phyloP scores from a whole-genome alignment of 1,140 invertebrate species.

The Drosophila bipectinata region DNA sequence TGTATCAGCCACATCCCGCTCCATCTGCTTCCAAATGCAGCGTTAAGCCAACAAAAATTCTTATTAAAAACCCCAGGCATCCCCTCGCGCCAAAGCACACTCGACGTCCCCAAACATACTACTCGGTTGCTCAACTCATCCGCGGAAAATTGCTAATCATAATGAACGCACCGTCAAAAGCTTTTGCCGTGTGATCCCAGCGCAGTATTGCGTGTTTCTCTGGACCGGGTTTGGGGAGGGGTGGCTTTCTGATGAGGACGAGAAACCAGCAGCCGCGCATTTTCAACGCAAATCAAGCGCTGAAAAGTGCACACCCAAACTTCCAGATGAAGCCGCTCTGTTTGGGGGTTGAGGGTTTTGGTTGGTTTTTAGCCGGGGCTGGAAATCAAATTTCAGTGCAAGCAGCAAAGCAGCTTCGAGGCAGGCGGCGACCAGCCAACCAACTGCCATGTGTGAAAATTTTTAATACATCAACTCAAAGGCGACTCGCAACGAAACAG shows the following conservation, averaged over 20 bases:
- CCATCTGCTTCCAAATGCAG: slow-evolving; percentile 33
- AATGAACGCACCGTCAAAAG: slow-evolving; percentile 59
- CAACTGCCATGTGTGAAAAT: slow-evolving; percentile 80
- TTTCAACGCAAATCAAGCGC: slow-evolving; percentile 52
- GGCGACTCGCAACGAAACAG: slow-evolving; percentile 45
- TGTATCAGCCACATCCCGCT: slow-evolving; percentile 12
- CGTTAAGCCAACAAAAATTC: slow-evolving; percentile 49
- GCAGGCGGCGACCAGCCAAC: slow-evolving; percentile 32
- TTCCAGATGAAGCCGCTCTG: slow-evolving; percentile 15
- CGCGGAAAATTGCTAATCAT: slow-evolving; percentile 61
- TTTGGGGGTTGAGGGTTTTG: slow-evolving; percentile 2
- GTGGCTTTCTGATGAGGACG: background rate
- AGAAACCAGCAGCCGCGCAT: slow-evolving; percentile 29
- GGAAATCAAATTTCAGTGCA: slow-evolving; percentile 72
- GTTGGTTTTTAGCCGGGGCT: slow-evolving; percentile 7
- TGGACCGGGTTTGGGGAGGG: background rate
- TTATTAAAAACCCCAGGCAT: slow-evolving; percentile 51
- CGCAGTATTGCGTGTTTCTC: slow-evolving; percentile 4
- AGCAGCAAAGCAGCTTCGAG: slow-evolving; percentile 17
- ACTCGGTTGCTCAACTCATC: slow-evolving; percentile 11
- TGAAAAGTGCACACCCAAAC: slow-evolving; percentile 64
- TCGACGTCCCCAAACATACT: slow-evolving; percentile 1
- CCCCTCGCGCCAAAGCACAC: slow-evolving; percentile 19
- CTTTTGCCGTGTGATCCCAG: slow-evolving; percentile 21
- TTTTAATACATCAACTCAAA: slow-evolving; percentile 82